Percentiles rank a stretch among this genome's conserved stretches.
These are phyloP conservation scores for Gymnobelideus leadbeateri DNA, from an alignment of 2,113 vertebrate genomes.

Conservation along the genomic window DNA sequence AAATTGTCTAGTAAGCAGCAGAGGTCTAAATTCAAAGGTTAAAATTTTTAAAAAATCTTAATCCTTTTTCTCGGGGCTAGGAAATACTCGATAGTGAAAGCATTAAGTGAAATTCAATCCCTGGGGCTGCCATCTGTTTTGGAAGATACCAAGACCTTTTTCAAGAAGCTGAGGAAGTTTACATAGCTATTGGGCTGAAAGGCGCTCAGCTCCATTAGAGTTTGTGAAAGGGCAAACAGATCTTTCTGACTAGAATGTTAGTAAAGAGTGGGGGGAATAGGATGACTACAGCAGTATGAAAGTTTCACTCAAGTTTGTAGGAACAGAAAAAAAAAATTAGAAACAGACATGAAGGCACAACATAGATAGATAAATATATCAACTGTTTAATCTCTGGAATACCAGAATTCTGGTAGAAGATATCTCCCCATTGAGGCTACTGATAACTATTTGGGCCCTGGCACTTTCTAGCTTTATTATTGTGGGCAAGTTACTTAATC, in stretches of 20 bases:
- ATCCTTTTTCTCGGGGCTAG: neutral
- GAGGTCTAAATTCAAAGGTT: constrained; percentile 39
- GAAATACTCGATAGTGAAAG: neutral
- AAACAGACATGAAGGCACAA: neutral
- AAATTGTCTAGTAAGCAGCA: constrained; percentile 1
- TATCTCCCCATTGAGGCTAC: neutral
- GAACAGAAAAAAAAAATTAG: neutral
- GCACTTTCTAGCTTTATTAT: neutral
- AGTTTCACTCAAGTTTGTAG: neutral
- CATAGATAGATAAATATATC: neutral
- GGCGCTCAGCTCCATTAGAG: neutral
- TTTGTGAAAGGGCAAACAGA: neutral
- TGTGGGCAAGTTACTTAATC: neutral
- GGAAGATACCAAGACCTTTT: neutral
- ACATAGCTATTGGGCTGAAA: neutral
- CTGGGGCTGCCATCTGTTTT: neutral
- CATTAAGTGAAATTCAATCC: neutral
- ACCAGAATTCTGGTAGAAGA: neutral
- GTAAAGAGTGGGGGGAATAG: neutral
- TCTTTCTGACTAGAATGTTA: neutral
- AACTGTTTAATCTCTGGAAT: neutral
- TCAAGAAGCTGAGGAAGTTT: constrained; percentile 11
- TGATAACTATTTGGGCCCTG: neutral
- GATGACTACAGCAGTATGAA: neutral
- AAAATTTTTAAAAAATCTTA: constrained; percentile 35